Evolutionary conservation across 2,113 vertebrate genomes (phyloP), one percentile per base, ranked within the genome.

Genomic region (Hippocampus guttulatus): DNA sequence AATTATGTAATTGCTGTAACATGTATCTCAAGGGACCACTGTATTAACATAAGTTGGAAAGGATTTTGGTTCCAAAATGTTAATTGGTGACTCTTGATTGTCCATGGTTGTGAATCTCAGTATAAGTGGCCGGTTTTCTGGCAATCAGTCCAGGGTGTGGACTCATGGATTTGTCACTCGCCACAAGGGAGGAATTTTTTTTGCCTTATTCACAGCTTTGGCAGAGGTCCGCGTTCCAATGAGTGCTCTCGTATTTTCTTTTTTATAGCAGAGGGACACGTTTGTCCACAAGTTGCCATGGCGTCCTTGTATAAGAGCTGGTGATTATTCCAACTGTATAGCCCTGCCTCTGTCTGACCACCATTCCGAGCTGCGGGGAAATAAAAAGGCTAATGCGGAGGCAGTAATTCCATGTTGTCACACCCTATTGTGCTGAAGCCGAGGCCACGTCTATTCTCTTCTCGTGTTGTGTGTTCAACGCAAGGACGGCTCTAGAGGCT

Each of bases 341-440:
- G 75, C 69, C 64, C 70, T 70, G 74, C 71, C 70, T 72, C 5
- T 45, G 41, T 25, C 80, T 83, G 67, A 75, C 68, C 80, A 64
- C 78, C 69, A 73, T 80, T 83, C 76, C 76, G 71, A 75, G 55
- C 71, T 80, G 71, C 68, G 60, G 64, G 54, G 57, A 70, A 82
- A 80, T 79, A 79, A 81, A 81, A 84, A 86, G 62, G 33, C 78
- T 84, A 82, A 70, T 80, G 81, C 74, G 78, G 69, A 76, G 79
- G 83, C 81, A 81, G 81, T 88, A 87, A 87, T 86, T 90, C 74
- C 73, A 85, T 81, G 80, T 82, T 87, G 88, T 87, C 85, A 88
- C 77, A 78, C 75, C 70, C 81, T 70, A 83, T 89, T 90, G 87
- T 90, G 38, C 64, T 77, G 76, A 70, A 74, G 25, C 41, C 58